Base-by-base conservation (phyloP, 2,888 invertebrate genomes). In the Lamproptera curius region DNA sequence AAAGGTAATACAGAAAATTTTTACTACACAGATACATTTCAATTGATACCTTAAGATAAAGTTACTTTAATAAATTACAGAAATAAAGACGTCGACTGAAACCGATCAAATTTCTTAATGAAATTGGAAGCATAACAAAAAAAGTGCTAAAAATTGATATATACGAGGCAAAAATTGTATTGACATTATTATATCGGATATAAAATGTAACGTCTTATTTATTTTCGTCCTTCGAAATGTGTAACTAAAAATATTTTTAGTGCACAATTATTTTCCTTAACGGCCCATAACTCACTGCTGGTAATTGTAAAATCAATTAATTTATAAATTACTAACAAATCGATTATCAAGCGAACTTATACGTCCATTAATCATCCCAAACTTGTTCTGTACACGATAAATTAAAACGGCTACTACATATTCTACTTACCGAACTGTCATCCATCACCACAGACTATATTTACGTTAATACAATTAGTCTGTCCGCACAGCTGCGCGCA, bases 391-490 rank as follows among this genome's bases (percentile, higher is more conserved):
- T 6, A 35, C 10, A 8, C 16, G 15, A 16, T 40, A 16, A 37
- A 39, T 35, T 26, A 28, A 42, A 56, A 46, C 35, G 38, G 23
- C 20, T 43, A 42, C 34, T 42, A 46, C 44, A 41, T 44, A 44
- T 46, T 41, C 41, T 44, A n/a, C 36, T 37, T 35, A 46, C 20
- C 35, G 34, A 38, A 31, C 33, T 40, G 37, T 16, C 33, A 49
- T 35, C 48, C 33, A 41, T 52, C 49, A 52, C 34, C 46, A 43
- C 28, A 36, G 31, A 31, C 39, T 41, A 13, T 45, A 50, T 50
- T 45, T 40, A 13, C 40, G 26, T 35, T 46, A 46, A 46, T 46
- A 23, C 35, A 46, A 40, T 40, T 46, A 46, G 35, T 23, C 26
- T 16, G 38, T 11, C 2, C 38, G n/a, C 33, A 33, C 44, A 44